Evolutionary conservation across 1,140 invertebrate species (phyloP).

Genomic region (Brachionus paranguensis): DNA sequence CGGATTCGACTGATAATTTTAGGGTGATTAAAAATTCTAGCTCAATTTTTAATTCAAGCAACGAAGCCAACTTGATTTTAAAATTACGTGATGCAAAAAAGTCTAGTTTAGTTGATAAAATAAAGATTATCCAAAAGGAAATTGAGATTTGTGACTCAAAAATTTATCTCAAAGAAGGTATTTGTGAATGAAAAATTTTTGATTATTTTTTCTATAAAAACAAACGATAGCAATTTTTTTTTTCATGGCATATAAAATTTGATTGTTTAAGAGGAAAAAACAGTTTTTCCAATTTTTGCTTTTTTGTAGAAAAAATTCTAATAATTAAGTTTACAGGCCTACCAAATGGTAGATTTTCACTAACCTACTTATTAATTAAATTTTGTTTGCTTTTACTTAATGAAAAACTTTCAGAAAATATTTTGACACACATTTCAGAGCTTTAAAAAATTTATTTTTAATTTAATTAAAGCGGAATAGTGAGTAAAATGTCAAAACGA

Average conservation of each 20-base stretch:
- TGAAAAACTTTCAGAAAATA: neutral
- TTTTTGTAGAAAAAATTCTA: neutral
- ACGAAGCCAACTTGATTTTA: neutral
- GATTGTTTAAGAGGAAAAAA: neutral
- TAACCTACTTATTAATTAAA: no score
- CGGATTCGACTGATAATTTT: neutral
- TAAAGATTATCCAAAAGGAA: neutral
- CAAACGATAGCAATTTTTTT: neutral
- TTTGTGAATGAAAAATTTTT: neutral
- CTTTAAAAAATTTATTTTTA: neutral
- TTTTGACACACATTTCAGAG: neutral
- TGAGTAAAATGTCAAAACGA: neutral
- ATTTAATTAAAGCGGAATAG: neutral
- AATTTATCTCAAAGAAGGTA: conserved; percentile 21
- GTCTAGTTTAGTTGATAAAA: neutral
- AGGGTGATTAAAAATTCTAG: neutral
- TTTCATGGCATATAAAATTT: neutral
- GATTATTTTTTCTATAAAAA: neutral
- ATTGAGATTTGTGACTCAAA: neutral
- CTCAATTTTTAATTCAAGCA: neutral
- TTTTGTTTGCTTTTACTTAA: neutral
- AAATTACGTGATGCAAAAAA: neutral
- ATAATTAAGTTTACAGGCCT: neutral
- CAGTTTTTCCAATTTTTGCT: neutral
- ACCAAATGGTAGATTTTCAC: neutral